Evolutionary conservation across 2,113 vertebrate species (phyloP).

Genomic region (Cygnus atratus): DNA sequence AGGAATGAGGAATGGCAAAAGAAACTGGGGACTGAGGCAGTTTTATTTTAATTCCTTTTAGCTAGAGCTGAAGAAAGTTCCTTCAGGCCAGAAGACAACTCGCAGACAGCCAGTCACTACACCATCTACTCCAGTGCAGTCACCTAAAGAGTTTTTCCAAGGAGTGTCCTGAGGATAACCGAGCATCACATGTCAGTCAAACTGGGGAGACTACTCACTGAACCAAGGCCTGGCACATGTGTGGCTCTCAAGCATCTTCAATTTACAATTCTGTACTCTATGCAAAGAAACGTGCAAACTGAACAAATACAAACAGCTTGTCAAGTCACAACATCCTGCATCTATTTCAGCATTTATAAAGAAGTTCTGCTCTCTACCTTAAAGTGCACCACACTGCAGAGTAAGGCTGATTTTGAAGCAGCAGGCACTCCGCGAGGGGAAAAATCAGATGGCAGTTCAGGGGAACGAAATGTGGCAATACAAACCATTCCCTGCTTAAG

Average conservation of each 20-base stretch:
- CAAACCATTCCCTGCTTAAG: not conserved
- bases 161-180: not conserved
- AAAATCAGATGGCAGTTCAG: slow-evolving; percentile 1
- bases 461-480: not conserved
- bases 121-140: not conserved
- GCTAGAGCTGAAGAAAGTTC: not conserved
- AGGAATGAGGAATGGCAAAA: not conserved
- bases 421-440: not conserved
- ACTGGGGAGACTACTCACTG: not conserved
- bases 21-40: not conserved
- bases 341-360: not conserved
- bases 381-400: not conserved
- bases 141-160: not conserved
- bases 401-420: not conserved
- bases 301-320: not conserved
- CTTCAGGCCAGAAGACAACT: not conserved
- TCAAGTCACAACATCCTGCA: not conserved
- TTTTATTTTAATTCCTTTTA: not conserved
- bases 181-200: not conserved
- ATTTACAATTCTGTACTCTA: not conserved
- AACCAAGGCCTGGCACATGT: not conserved
- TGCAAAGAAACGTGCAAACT: not conserved
- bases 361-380: too few species aligned
- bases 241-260: not conserved
- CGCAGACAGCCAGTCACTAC: not conserved